Base-by-base conservation (phyloP, 2,888 invertebrate species). In the Eupeodes luniger region DNA sequence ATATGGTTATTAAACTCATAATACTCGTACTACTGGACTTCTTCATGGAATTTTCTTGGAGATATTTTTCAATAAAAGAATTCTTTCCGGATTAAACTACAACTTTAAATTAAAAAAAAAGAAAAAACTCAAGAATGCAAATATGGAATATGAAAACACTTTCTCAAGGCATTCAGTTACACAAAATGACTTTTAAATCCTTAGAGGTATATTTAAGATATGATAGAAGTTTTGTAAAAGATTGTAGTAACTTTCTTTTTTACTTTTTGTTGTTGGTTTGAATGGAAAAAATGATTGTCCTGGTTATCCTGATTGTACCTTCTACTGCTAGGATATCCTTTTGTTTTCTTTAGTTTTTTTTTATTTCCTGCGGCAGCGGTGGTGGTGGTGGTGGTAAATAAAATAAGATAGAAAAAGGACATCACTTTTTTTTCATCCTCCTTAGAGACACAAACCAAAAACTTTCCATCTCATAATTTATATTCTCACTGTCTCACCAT, bases 401-500 rank as follows among this genome's bases (percentile, higher is more conserved):
- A 11, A 44, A 62, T 12, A 47, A 7, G 27, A 27, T 47, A 66
- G 34, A 67, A 67, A 59, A 34, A 49, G 36, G 67, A 49, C 67
- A 51, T 67, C 67, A 49, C 27, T 1, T 27, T 5, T 40, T 40
- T 51, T n/a, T 51, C 51, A n/a, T 27, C 16, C 51, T 51, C 67
- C 34, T 51, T 9, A 27, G 47, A 66, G 47, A 27, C 19, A 47
- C 27, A 44, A 19, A n/a, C n/a, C 27, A 16, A 40, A 53, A 40
- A 44, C 61, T 47, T 47, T 47, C 44, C 53, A 61, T 79, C 87
- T 81, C 74, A 84, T 88, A 88, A 88, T 78, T 88, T 88, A 88
- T 77, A 74, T 77, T 69, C 77, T 36, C 62, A 9, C 40, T 7
- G 7, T 40, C 40, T 40, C 40, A 40, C 40, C 40, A 40, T 40